phyloP scores from a whole-genome alignment of 1,140 invertebrate species.

The Formica exsecta region DNA sequence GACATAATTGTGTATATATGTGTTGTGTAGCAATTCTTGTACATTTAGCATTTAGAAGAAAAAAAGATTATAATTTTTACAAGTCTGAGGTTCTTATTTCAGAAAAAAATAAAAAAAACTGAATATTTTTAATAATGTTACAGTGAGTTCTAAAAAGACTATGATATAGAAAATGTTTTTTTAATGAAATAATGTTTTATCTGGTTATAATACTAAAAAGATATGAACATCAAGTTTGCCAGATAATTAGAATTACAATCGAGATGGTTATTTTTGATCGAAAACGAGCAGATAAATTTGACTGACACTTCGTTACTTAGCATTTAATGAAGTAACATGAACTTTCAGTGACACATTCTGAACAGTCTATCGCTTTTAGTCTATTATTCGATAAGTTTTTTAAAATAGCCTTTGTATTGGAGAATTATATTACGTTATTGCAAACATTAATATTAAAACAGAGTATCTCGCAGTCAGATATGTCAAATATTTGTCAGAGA shows the following conservation, averaged over 20 bases:
- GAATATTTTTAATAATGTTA: conserved; percentile 7
- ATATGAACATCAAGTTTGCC: conserved; percentile 30
- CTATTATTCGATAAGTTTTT: conserved; percentile 47
- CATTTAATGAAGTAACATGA: conserved; percentile 50
- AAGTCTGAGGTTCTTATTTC: neutral
- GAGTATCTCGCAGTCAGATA: neutral
- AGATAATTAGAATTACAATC: conserved; percentile 59
- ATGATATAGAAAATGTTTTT: neutral
- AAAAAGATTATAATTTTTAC: neutral
- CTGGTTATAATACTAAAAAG: conserved; percentile 17
- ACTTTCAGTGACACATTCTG: conserved; percentile 36
- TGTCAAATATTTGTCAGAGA: neutral
- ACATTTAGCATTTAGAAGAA: neutral
- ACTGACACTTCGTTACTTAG: conserved; percentile 44
- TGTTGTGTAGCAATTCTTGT: neutral
- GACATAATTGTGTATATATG: conserved; percentile 2
- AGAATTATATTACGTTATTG: conserved; percentile 27
- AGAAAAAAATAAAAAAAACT: neutral
- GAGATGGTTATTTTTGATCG: conserved; percentile 54
- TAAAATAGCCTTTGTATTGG: conserved; percentile 46
- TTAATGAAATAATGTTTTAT: conserved; percentile 43
- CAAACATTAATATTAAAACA: conserved; percentile 29
- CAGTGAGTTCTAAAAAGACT: neutral
- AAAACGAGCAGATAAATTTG: conserved; percentile 54
- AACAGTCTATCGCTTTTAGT: conserved; percentile 48